phyloP scores from a whole-genome alignment of 2,888 invertebrate genomes.

The Azorinus chamasolen region DNA sequence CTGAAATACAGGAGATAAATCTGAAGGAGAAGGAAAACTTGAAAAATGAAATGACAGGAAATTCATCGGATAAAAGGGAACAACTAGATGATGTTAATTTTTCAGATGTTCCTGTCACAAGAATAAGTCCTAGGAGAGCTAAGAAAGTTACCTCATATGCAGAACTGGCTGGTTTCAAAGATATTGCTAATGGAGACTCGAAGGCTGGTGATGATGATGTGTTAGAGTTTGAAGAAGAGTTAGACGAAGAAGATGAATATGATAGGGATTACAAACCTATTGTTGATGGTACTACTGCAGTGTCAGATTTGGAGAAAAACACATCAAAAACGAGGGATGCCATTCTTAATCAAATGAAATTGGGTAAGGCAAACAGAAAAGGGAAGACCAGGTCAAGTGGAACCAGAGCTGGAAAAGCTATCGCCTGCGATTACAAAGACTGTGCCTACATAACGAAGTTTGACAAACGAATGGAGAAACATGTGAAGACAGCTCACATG shows the following conservation, averaged over 20 bases:
- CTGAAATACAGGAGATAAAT: conserved; percentile 56
- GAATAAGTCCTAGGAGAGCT: too few species aligned
- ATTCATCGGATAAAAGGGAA: too few species aligned
- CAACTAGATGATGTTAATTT: too few species aligned
- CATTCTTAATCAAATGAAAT: background rate
- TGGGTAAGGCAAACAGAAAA: conserved; percentile 1
- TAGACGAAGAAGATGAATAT: conserved; percentile 31
- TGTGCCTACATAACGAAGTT: conserved; percentile 69
- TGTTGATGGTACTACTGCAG: background rate
- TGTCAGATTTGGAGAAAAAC: background rate
- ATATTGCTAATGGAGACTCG: conserved; percentile 16
- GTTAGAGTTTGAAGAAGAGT: conserved; percentile 11
- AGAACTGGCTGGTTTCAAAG: too few species aligned
- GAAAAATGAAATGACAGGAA: conserved; percentile 14
- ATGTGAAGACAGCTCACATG: conserved; percentile 69
- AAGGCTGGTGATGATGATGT: conserved; percentile 19
- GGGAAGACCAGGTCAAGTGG: conserved; percentile 6
- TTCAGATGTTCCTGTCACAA: too few species aligned
- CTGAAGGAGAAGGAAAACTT: conserved; percentile 41
- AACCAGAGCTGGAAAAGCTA: conserved; percentile 14
- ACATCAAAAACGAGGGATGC: conserved; percentile 16
- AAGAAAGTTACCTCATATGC: too few species aligned
- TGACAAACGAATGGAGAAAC: conserved; percentile 64
- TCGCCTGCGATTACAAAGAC: conserved; percentile 56
- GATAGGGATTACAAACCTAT: conserved; percentile 15